Evolutionary conservation across 2,797 vertebrate genomes (phyloP).

Genomic region (Tadarida brasiliensis): DNA sequence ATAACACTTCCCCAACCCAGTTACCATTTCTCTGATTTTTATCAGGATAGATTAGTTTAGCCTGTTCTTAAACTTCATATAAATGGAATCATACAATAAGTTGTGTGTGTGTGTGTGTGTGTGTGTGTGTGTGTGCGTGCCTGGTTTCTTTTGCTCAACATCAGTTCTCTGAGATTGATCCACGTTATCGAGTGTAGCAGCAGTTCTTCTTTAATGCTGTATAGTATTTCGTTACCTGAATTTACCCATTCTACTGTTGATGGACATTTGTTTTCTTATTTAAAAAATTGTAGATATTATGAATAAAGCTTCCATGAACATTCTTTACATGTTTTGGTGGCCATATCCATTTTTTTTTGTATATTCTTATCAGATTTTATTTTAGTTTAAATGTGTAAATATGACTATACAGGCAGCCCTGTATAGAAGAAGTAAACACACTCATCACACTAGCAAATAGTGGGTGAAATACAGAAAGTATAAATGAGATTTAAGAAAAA

Average conservation of each 20-base stretch:
- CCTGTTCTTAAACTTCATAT: not conserved
- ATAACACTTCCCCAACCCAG: not conserved
- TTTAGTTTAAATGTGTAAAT: constrained; percentile 12
- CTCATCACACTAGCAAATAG: not conserved
- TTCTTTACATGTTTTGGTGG: not conserved
- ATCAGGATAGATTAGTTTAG: not conserved
- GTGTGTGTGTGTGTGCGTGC: not conserved
- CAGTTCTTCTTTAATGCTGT: not conserved
- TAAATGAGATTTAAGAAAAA: not conserved
- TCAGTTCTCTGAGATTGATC: not conserved
- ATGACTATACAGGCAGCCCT: not conserved
- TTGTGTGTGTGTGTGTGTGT: not conserved
- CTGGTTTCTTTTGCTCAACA: constrained; percentile 10
- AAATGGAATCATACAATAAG: not conserved
- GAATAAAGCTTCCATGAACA: not conserved
- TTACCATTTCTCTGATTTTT: not conserved
- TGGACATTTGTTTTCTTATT: not conserved
- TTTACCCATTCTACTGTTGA: not conserved
- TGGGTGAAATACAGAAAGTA: constrained; percentile 24
- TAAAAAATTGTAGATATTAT: not conserved
- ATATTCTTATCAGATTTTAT: constrained; percentile 2
- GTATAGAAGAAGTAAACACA: not conserved
- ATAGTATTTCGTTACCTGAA: not conserved
- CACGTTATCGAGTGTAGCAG: not conserved
- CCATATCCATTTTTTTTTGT: not conserved